Conservation (phyloP, 2,113 vertebrate genomes). For the Xenopus tropicalis region DNA sequence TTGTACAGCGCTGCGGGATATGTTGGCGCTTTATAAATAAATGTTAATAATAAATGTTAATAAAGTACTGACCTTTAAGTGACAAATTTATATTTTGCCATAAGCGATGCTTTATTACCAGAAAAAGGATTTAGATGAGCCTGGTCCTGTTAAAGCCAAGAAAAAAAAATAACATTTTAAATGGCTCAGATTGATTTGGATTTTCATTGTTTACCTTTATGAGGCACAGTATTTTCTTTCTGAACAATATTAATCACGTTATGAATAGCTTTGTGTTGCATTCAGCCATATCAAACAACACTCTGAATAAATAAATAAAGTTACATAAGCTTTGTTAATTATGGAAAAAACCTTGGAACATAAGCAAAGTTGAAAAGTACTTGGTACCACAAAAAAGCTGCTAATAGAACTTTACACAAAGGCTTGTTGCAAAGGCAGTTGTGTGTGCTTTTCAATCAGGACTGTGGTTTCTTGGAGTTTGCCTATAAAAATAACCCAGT, state of each 20-base stretch:
- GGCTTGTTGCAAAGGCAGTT: neutral
- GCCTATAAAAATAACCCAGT: neutral
- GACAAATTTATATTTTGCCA: no score
- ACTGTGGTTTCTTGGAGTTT: neutral
- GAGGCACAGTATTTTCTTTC: neutral
- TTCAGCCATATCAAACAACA: neutral
- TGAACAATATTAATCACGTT: neutral
- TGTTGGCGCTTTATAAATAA: no score
- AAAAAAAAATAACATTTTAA: no score
- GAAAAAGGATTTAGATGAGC: no score
- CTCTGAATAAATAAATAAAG: neutral
- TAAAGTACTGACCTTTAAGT: no score
- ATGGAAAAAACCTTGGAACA: conserved; percentile 8
- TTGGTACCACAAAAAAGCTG: conserved; percentile 13
- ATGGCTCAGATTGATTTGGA: no score
- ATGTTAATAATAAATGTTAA: no score
- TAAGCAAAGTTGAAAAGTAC: conserved; percentile 4
- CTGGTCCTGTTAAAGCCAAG: no score
- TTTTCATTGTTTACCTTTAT: no score
- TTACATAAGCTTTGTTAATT: conserved; percentile 23
- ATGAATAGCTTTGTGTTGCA: no score
- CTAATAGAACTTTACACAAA: conserved; percentile 16
- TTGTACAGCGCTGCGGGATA: no score
- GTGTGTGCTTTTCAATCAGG: neutral
- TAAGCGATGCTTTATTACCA: no score